These are phyloP conservation scores for Colossoma macropomum DNA, from an alignment of 2,113 vertebrate genomes.

Conservation along the genomic window DNA sequence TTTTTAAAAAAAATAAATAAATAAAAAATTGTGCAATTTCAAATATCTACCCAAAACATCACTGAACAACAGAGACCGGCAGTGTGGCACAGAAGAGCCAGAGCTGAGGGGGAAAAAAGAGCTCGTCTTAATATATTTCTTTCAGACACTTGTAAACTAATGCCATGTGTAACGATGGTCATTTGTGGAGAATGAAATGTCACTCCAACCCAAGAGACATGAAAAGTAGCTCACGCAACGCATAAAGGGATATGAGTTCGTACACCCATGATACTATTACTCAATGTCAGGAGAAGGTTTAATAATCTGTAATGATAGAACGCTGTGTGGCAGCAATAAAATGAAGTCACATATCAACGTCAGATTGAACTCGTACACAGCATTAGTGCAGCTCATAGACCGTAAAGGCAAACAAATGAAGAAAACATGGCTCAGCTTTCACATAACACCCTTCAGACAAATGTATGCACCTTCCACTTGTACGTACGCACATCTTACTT, in stretches of 20 bases:
- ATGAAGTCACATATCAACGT: background rate
- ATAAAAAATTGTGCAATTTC: too few species aligned
- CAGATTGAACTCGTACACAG: background rate
- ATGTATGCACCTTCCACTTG: background rate
- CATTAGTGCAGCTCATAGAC: background rate
- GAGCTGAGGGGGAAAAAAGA: background rate
- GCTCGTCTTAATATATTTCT: background rate
- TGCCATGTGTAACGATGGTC: background rate
- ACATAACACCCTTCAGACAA: constrained; percentile 2
- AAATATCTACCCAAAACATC: too few species aligned
- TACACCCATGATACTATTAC: background rate
- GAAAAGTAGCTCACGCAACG: background rate
- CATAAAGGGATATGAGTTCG: background rate
- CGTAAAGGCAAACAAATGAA: background rate
- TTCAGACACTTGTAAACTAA: background rate
- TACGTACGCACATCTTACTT: constrained; percentile 6
- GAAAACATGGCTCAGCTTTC: background rate
- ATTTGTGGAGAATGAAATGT: background rate
- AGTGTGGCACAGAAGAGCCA: too few species aligned
- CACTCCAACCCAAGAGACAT: background rate
- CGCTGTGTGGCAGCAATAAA: background rate
- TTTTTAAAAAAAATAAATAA: too few species aligned
- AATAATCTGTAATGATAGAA: background rate
- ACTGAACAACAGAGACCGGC: background rate
- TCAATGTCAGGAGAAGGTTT: background rate